Conservation (phyloP, 2,888 invertebrate genomes). For the Drosophila buzzatii region DNA sequence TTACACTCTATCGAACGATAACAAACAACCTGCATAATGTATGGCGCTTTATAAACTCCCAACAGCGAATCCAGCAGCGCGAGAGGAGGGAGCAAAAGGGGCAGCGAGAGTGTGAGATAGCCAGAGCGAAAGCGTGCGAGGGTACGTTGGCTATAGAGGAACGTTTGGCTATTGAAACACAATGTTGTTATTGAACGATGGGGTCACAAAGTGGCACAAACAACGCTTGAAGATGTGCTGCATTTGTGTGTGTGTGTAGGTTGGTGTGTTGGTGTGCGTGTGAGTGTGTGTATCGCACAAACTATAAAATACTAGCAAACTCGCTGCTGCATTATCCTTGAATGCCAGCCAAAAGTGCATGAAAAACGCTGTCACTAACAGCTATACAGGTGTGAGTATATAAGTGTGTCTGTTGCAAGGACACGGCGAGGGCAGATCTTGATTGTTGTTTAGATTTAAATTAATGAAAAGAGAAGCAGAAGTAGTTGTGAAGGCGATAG, state of each 20-base stretch:
- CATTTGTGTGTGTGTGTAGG: background rate
- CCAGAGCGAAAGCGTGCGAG: background rate
- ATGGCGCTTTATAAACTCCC: constrained; percentile 50
- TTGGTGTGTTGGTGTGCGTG: constrained; percentile 12
- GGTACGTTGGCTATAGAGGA: background rate
- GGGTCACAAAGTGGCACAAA: constrained; percentile 58
- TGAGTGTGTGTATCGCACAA: constrained; percentile 13
- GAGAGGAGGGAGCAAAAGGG: too few relatives aligned
- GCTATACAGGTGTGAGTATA: background rate
- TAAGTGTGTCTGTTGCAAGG: constrained; percentile 19
- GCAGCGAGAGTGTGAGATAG: background rate
- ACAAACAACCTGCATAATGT: constrained; percentile 79
- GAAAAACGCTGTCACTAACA: constrained; percentile 41
- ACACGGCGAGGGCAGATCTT: constrained; percentile 2
- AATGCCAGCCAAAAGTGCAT: constrained; percentile 54
- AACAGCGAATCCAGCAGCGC: constrained; percentile 15
- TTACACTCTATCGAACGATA: constrained; percentile 81
- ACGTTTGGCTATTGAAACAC: constrained; percentile 21
- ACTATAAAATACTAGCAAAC: constrained; percentile 41
- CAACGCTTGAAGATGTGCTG: constrained; percentile 27
- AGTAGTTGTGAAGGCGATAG: background rate
- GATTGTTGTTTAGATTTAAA: background rate
- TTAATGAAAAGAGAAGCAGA: background rate
- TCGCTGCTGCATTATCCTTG: constrained; percentile 51
- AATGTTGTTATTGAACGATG: constrained; percentile 56